Evolutionary conservation across 2,113 vertebrate species (phyloP).

Genomic region (Taurulus bubalis): DNA sequence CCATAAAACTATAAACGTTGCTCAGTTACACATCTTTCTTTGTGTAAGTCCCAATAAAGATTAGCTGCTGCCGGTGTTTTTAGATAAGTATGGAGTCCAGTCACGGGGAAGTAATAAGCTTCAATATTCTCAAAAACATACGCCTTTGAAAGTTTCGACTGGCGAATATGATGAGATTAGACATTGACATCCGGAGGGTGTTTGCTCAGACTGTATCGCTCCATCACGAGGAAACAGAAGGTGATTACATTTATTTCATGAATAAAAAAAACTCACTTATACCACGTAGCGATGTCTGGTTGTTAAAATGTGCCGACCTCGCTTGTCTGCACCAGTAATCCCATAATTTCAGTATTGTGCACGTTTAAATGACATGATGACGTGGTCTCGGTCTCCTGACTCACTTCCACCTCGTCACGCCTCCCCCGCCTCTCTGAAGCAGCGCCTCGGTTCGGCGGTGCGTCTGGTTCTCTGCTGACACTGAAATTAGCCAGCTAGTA

Average conservation of each 20-base stretch:
- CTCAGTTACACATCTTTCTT: neutral
- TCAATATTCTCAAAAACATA: neutral
- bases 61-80: neutral
- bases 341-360: neutral
- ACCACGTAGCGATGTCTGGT: neutral
- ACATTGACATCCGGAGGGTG: neutral
- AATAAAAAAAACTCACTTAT: neutral
- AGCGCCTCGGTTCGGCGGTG: too few species aligned
- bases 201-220: neutral
- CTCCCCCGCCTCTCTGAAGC: too few species aligned
- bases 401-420: too few species aligned
- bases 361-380: neutral
- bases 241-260: neutral
- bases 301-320: neutral
- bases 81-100: too few species aligned
- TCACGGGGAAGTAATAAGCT: too few species aligned
- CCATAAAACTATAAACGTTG: neutral
- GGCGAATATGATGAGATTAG: neutral
- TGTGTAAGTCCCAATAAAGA: neutral
- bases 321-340: too few species aligned
- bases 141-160: too few species aligned
- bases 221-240: neutral
- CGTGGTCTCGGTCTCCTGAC: too few species aligned
- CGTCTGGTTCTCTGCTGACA: too few species aligned
- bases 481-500: too few species aligned